A percentile compares a stretch with the other conserved stretches of the same genome.
These are phyloP conservation scores for Euspilapteryx auroguttella DNA, from an alignment of 2,888 invertebrate species.

Conservation along the genomic window DNA sequence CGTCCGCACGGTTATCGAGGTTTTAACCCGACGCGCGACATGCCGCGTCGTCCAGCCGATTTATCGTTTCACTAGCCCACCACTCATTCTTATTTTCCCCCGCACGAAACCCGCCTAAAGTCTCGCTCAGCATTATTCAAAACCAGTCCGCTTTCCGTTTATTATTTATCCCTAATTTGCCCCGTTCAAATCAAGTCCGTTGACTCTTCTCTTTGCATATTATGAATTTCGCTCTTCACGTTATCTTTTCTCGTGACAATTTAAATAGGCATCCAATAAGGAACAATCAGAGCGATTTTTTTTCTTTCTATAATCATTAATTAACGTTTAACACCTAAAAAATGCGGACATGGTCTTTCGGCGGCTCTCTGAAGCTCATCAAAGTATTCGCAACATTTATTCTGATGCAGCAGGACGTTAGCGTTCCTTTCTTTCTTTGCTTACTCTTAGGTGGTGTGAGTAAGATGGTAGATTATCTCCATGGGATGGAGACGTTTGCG, in stretches of 20 bases:
- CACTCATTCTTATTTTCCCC: conserved; percentile 53
- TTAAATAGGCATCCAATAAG: no score
- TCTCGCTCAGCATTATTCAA: no score
- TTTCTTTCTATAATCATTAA: no score
- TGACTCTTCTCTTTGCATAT: conserved; percentile 7
- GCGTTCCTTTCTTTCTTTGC: conserved; percentile 14
- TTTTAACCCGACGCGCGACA: conserved; percentile 59
- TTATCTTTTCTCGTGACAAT: no score
- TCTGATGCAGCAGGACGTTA: conserved; percentile 15
- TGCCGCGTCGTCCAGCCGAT: conserved; percentile 52
- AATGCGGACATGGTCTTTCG: conserved; percentile 12
- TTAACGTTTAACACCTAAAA: conserved; percentile 12
- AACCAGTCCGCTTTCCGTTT: no score
- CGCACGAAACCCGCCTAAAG: no score
- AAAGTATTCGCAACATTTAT: conserved; percentile 14
- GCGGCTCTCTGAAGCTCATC: conserved; percentile 13
- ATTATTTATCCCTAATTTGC: no score
- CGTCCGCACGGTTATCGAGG: conserved; percentile 61
- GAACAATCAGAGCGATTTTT: no score
- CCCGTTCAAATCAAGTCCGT: conserved; percentile 5
- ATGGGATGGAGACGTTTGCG: conserved; percentile 19
- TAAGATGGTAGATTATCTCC: conserved; percentile 9
- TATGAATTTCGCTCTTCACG: no score
- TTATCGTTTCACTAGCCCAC: conserved; percentile 55
- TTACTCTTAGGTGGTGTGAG: conserved; percentile 14